These are phyloP conservation scores for Pedionomus torquatus DNA, from an alignment of 2,113 vertebrate species.

Conservation along the genomic window DNA sequence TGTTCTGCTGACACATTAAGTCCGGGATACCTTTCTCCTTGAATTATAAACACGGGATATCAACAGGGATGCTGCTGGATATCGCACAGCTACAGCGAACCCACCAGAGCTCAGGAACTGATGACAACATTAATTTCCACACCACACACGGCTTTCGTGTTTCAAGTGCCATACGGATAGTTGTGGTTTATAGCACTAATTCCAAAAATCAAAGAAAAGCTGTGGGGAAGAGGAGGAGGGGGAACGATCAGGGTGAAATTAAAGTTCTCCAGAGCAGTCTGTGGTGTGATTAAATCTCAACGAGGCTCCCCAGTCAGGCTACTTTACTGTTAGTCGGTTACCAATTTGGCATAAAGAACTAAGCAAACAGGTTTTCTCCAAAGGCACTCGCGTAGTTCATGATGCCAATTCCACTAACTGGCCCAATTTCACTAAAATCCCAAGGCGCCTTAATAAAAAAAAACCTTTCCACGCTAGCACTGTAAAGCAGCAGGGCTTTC, in stretches of 20 bases:
- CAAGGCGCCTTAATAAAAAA: conserved; percentile 58
- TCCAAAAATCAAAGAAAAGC: conserved; percentile 16
- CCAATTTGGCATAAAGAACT: conserved; percentile 72
- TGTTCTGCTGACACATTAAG: background rate
- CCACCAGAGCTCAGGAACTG: background rate
- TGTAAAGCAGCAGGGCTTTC: conserved; percentile 68
- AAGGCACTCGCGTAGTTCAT: conserved; percentile 47
- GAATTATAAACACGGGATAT: background rate
- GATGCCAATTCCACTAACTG: conserved; percentile 69
- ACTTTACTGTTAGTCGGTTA: conserved; percentile 54
- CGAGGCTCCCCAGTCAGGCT: conserved; percentile 35
- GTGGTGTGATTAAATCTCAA: conserved; percentile 61
- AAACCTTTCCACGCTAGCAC: conserved; percentile 34
- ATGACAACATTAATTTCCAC: background rate
- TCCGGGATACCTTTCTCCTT: background rate
- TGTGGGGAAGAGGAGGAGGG: background rate
- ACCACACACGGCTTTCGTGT: background rate
- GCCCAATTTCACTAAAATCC: conserved; percentile 65
- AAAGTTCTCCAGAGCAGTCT: conserved; percentile 32
- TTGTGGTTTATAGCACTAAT: background rate
- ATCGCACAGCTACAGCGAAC: background rate
- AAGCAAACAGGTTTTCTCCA: conserved; percentile 75
- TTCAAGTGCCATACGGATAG: background rate
- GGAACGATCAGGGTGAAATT: conserved; percentile 37
- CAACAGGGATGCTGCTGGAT: background rate